These are phyloP conservation scores for Orthochromis malagaraziensis DNA, from an alignment of 2,113 vertebrate genomes.

Conservation along the genomic window DNA sequence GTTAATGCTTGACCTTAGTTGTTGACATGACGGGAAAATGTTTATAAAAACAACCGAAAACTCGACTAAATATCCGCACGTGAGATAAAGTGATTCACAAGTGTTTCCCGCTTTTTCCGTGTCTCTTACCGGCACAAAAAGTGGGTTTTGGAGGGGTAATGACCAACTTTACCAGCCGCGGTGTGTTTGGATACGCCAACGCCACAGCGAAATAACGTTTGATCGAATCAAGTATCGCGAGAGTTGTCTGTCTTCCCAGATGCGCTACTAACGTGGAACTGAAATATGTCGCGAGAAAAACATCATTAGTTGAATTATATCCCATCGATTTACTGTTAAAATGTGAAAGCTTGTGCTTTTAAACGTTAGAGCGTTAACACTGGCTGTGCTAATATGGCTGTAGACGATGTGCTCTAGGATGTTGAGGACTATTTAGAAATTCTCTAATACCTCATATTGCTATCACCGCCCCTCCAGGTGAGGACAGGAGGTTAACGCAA, in stretches of 20 bases:
- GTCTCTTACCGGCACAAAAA: not conserved
- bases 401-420: not conserved
- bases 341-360: not conserved
- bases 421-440: not conserved
- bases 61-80: fast-evolving
- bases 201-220: not conserved
- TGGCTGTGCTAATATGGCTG: not conserved
- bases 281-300: conserved; percentile 9
- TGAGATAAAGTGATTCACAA: fast-evolving
- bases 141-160: not conserved
- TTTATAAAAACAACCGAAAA: not conserved
- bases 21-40: not conserved
- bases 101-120: fast-evolving
- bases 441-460: too few relatives aligned
- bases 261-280: fast-evolving
- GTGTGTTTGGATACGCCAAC: not conserved
- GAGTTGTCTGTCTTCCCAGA: fast-evolving
- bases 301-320: not conserved
- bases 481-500: not conserved
- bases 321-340: not conserved
- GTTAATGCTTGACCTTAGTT: not conserved
- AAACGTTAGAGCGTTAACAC: not conserved
- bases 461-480: conserved; percentile 3
- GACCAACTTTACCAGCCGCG: not conserved
- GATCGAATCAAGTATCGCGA: not conserved